These are phyloP conservation scores for Aptenodytes forsteri DNA, from an alignment of 2,113 vertebrate species.

Conservation along the genomic window DNA sequence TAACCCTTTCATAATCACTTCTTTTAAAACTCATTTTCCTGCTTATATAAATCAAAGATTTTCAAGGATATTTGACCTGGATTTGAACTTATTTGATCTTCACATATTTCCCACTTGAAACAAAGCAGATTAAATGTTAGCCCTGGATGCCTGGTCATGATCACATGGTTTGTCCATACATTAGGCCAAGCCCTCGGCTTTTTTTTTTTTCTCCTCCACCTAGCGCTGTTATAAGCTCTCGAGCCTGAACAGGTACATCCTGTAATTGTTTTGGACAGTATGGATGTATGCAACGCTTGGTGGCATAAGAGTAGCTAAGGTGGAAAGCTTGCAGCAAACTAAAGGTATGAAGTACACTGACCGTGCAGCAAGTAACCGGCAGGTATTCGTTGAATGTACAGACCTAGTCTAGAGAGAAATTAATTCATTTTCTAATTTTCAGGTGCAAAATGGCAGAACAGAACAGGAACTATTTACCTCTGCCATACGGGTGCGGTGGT, in stretches of 20 bases:
- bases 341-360: not conserved
- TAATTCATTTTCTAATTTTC: not conserved
- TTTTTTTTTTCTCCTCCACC: not conserved
- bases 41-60: slow-evolving; percentile 80
- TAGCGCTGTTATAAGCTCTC: not conserved
- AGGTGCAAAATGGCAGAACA: not conserved
- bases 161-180: slow-evolving; percentile 54
- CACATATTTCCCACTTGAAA: slow-evolving; percentile 68
- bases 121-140: slow-evolving; percentile 69
- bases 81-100: slow-evolving; percentile 80
- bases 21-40: slow-evolving; percentile 78
- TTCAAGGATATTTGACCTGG: slow-evolving; percentile 77
- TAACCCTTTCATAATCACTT: slow-evolving; percentile 79
- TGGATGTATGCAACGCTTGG: not conserved
- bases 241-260: slow-evolving; percentile 24
- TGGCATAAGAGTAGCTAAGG: not conserved
- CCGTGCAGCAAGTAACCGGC: rapidly evolving
- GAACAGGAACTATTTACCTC: not conserved
- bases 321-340: not conserved
- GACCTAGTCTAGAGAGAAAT: not conserved
- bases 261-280: not conserved
- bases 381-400: not conserved
- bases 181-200: not conserved
- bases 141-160: slow-evolving; percentile 51
- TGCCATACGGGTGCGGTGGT: rapidly evolving